Percentiles rank a stretch among this genome's conserved stretches.
These are phyloP conservation scores for Strix aluco DNA, from an alignment of 2,113 vertebrate species.

Conservation along the genomic window DNA sequence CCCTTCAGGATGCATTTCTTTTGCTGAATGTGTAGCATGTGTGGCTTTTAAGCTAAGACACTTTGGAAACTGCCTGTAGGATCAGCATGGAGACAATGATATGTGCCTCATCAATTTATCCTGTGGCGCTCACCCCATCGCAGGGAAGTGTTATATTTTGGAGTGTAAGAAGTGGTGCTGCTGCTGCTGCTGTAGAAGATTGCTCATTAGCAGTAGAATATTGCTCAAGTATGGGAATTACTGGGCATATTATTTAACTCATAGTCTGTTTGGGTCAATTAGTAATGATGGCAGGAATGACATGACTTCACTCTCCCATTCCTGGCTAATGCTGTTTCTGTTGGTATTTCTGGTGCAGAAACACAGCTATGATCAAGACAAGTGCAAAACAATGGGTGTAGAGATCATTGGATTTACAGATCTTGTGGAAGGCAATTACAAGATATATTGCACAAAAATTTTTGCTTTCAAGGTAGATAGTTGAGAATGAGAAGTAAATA, in stretches of 20 bases:
- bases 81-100: not conserved
- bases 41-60: not conserved
- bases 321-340: not conserved
- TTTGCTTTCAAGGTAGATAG: not conserved
- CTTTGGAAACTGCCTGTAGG: not conserved
- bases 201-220: not conserved
- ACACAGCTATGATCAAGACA: not conserved
- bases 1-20: not conserved
- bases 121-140: rapidly evolving
- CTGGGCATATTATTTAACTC: not conserved
- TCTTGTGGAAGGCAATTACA: not conserved
- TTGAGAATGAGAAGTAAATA: not conserved
- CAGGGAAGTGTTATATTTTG: not conserved
- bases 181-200: not conserved
- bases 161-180: not conserved
- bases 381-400: not conserved
- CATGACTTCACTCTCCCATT: not conserved
- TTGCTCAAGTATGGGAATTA: not conserved
- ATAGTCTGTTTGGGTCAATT: not conserved
- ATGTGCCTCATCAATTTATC: not conserved
- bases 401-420: not conserved
- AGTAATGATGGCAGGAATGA: not conserved
- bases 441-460: not conserved
- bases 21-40: not conserved
- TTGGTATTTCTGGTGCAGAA: not conserved